Evolutionary conservation across 1,140 invertebrate species (phyloP).

Genomic region (Dryas iulia): DNA sequence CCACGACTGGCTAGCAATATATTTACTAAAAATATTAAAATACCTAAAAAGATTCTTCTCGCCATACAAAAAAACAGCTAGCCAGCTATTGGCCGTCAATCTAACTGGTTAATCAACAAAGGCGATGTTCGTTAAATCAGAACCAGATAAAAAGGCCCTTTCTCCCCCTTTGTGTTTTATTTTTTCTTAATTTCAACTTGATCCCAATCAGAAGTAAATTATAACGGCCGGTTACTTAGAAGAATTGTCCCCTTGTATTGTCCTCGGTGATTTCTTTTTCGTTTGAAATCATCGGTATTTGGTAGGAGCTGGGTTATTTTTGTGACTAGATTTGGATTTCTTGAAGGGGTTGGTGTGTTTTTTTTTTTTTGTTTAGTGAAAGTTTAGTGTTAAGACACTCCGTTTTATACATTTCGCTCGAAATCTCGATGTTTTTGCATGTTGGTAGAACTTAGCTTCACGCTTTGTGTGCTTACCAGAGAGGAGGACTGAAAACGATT

Average conservation of each 20-base stretch:
- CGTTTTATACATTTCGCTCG: no score
- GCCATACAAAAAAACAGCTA: conserved; percentile 11
- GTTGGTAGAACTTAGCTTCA: no score
- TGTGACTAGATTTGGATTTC: no score
- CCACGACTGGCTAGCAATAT: no score
- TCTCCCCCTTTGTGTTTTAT: conserved; percentile 63
- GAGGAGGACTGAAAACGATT: no score
- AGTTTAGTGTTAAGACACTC: no score
- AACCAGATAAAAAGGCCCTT: conserved; percentile 57
- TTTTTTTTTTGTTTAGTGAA: no score
- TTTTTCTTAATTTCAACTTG: conserved; percentile 77
- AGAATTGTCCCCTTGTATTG: conserved; percentile 69
- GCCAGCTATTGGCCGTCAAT: conserved; percentile 20
- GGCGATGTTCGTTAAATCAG: conserved; percentile 70
- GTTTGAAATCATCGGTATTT: conserved; percentile 56
- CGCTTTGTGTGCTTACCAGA: no score
- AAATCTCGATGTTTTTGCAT: no score
- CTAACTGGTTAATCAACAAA: conserved; percentile 56
- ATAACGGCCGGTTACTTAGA: conserved; percentile 73
- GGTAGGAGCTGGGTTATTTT: conserved; percentile 42
- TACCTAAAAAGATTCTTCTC: no score
- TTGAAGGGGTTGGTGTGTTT: no score
- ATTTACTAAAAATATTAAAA: no score
- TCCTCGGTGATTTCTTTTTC: conserved; percentile 53
- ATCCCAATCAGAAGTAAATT: conserved; percentile 78